Evolutionary conservation across 1,140 invertebrate species (phyloP), one percentile per base, ranked within the genome.

Genomic region (Chionoecetes opilio): DNA sequence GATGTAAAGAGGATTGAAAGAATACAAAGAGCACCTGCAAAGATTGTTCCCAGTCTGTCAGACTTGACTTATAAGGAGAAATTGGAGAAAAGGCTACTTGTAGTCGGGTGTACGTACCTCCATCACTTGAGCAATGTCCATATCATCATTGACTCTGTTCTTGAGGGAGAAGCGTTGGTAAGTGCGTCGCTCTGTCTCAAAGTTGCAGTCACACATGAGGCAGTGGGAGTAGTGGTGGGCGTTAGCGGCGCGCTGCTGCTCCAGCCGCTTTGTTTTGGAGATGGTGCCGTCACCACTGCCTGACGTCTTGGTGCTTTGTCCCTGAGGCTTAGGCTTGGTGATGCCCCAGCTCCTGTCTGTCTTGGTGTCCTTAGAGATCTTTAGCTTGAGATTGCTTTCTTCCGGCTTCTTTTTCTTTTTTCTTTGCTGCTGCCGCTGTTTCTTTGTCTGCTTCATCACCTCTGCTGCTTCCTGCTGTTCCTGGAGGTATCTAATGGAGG

Each of bases 81-180:
- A n/a, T n/a, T n/a, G n/a, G n/a, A n/a, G n/a, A n/a, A n/a, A n/a
- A n/a, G n/a, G n/a, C n/a, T n/a, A n/a, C n/a, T n/a, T n/a, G n/a
- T n/a, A n/a, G n/a, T n/a, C n/a, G n/a, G n/a, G 21, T 5, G 35
- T 26, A 86, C 94, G 21, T 37, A 95, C 94, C 90, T 92, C 82
- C 94, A 95, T 95, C 9, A 95, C 94, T 41, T 92, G 84, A 14
- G 94, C 94, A 38, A 95, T 75, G 87, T 95, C 94, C 90, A 95
- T 37, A 5, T 95, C 94, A 82, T 95, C 94, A 88, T 88, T 95
- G 26, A 95, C 90, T 41, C 63, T 91, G 46, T 95, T 95, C 84
- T 92, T 95, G 38, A 95, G 94, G 31, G 90, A 82, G 46, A 86
- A 87, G 5, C 90, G 89, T 3, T 92, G 91, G 41, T 87, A 95